phyloP scores from a whole-genome alignment of 2,888 invertebrate genomes.

The Tipula helvola region DNA sequence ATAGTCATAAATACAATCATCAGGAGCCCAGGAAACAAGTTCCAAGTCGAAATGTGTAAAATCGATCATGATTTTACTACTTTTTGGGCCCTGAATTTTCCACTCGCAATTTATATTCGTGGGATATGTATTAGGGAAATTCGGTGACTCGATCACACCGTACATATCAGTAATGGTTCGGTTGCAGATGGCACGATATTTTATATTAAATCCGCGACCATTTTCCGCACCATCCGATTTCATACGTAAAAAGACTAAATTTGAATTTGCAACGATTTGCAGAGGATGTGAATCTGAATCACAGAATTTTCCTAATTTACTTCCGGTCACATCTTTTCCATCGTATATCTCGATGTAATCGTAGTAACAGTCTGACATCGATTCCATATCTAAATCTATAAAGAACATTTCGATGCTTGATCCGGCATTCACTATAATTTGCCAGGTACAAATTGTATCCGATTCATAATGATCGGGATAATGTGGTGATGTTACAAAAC shows the following conservation, averaged over 20 bases:
- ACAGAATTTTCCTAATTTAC: slow-evolving; percentile 53
- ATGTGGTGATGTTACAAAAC: slow-evolving; percentile 71
- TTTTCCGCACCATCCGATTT: slow-evolving; percentile 49
- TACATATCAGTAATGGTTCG: slow-evolving; percentile 24
- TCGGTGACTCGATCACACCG: slow-evolving; percentile 77
- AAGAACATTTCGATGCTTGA: slow-evolving; percentile 54
- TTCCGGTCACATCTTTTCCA: slow-evolving; percentile 43
- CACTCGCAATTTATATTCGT: slow-evolving; percentile 57
- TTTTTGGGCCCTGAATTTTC: slow-evolving; percentile 58
- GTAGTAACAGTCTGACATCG: slow-evolving; percentile 42
- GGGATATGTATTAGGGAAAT: slow-evolving; percentile 59
- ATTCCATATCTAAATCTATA: slow-evolving; percentile 59
- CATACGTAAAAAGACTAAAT: slow-evolving; percentile 58
- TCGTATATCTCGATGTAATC: slow-evolving; percentile 63
- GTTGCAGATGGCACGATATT: slow-evolving; percentile 46
- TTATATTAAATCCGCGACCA: slow-evolving; percentile 66
- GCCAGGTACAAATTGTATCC: slow-evolving; percentile 68
- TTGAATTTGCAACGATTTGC: slow-evolving; percentile 44
- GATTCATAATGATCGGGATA: slow-evolving; percentile 66
- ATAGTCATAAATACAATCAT: slow-evolving; percentile 47
- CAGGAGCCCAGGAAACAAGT: slow-evolving; percentile 11
- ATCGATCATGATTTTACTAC: slow-evolving; percentile 67
- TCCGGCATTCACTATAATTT: slow-evolving; percentile 57
- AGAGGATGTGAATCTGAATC: slow-evolving; percentile 31
- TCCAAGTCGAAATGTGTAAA: slow-evolving; percentile 69